phyloP scores from a whole-genome alignment of 2,888 invertebrate species.

The Cephus spinipes region DNA sequence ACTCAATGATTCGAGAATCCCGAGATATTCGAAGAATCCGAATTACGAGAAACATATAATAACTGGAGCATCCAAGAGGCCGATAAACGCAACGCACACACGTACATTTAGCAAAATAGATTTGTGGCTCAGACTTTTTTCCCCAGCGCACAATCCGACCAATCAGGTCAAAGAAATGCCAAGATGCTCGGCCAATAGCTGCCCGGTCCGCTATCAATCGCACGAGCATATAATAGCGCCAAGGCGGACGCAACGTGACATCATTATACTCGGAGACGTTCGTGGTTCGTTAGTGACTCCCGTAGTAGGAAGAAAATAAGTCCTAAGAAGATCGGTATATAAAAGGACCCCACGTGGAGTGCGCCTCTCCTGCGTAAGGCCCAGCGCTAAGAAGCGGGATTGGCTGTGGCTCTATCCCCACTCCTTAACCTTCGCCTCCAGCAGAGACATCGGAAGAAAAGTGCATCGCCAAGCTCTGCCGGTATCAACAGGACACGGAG shows the following conservation, averaged over 20 bases:
- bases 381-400: not conserved
- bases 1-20: not conserved
- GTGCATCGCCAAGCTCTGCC: not conserved
- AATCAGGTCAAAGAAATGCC: conserved; percentile 15
- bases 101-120: not conserved
- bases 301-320: not conserved
- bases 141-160: not conserved
- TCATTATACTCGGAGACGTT: not conserved
- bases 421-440: not conserved
- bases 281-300: not conserved
- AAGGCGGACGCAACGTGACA: not conserved
- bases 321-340: not conserved
- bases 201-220: conserved; percentile 18
- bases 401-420: not conserved
- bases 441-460: not conserved
- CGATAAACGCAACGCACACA: not conserved
- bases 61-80: not conserved
- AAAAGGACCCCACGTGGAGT: not conserved
- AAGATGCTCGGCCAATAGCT: conserved; percentile 15
- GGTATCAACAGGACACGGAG: not conserved
- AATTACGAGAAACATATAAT: not conserved
- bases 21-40: not conserved
- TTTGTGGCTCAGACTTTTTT: not conserved
- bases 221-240: conserved; percentile 18
- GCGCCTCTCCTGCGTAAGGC: not conserved